A percentile compares a stretch with the other conserved stretches of the same genome.
These are phyloP conservation scores for Rhopalosiphum nymphaeae DNA, from an alignment of 2,888 invertebrate genomes.

Conservation along the genomic window DNA sequence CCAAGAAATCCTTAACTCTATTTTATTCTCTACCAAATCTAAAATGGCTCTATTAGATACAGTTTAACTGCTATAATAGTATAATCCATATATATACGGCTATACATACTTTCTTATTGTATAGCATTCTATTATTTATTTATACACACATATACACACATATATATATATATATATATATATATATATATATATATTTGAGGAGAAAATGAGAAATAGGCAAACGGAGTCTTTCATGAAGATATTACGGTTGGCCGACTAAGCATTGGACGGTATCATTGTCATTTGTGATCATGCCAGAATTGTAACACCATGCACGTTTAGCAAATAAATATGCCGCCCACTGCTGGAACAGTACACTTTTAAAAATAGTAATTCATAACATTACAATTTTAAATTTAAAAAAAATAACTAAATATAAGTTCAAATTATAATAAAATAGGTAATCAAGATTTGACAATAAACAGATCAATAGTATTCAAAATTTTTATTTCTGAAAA, in stretches of 20 bases:
- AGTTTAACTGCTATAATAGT: conserved; percentile 8
- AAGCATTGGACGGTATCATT: conserved; percentile 53
- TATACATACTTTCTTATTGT: conserved; percentile 20
- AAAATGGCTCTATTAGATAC: conserved; percentile 47
- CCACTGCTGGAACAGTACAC: not conserved
- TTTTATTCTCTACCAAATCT: conserved; percentile 30
- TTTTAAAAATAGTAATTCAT: conserved; percentile 8
- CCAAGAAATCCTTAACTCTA: conserved; percentile 50
- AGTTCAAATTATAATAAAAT: not conserved
- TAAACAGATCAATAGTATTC: not conserved
- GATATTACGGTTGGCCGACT: conserved; percentile 63
- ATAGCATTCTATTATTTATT: not conserved
- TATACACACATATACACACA: not conserved
- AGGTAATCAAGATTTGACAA: not conserved
- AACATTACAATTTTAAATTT: not conserved
- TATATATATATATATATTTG: conserved; percentile 17
- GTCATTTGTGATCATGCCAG: conserved; percentile 62
- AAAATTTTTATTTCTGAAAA: not conserved
- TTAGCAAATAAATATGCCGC: conserved; percentile 9
- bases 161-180: conserved; percentile 14
- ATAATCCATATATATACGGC: conserved; percentile 15
- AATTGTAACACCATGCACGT: conserved; percentile 28
- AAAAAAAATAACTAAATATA: not conserved
- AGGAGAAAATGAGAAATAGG: conserved; percentile 50
- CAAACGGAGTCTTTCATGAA: conserved; percentile 41